Evolutionary conservation across 2,888 invertebrate genomes (phyloP), one percentile per base, ranked within the genome.

Genomic region (Drosophila macrospina): DNA sequence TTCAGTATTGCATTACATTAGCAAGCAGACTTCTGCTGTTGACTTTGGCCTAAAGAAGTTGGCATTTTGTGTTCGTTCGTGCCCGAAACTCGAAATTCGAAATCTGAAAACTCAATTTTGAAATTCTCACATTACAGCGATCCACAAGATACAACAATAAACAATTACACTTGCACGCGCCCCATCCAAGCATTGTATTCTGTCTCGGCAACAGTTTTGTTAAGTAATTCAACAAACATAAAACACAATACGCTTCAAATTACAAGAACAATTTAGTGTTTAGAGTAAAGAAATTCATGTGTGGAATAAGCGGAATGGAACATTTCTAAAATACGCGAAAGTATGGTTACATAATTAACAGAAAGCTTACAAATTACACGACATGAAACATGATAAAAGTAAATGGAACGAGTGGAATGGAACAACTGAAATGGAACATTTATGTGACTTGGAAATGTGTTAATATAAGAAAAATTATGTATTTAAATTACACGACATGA

Each of bases 161-260:
- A 74, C 69, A 79, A 65, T 69, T 64, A 39, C 42, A 42, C 15
- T 55, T 80, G 74, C 74, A 73, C 82, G 75, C 72, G 72, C 59
- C 47, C 50, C 11, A 32, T 32, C 5, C 20, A 48, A 37, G 16
- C 28, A 45, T 44, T 24, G n/a, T 28, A 10, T 16, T 30, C n/a
- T 57, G 28, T 34, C 54, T 41, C n/a, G 74, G 48, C 56, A 60
- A 67, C 56, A 65, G 28, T 36, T 69, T 3, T 69, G 61, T 60
- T 45, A 41, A 28, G 42, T 50, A 61, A 70, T 66, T 47, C 32
- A 44, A 34, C 39, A 57, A 62, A 39, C n/a, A n/a, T n/a, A n/a
- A 41, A 11, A n/a, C 26, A 41, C n/a, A 61, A 59, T 41, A 51
- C 36, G 42, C 52, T 44, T 41, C 24, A 42, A 16, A n/a, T 28